Conservation (phyloP, 1,140 invertebrate species). For the Micrasema longulum region DNA sequence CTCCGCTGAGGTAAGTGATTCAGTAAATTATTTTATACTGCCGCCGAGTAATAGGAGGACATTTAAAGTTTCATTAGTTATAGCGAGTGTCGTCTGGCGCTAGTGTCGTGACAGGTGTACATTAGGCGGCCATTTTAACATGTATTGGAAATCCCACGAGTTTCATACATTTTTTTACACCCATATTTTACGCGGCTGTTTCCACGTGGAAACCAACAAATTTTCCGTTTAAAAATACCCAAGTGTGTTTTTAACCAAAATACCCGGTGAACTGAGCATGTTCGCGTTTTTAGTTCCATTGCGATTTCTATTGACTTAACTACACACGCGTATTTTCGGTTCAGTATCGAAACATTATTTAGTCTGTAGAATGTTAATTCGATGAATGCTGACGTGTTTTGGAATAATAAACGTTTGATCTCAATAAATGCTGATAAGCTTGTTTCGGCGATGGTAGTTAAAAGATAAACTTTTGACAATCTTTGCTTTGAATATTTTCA, state of each 20-base stretch:
- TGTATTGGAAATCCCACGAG: no score
- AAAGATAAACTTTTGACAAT: no score
- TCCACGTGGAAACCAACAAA: slow-evolving; percentile 13
- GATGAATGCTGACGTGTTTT: no score
- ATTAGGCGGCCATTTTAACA: slow-evolving; percentile 2
- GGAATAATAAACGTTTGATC: no score
- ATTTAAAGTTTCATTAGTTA: slow-evolving; percentile 37
- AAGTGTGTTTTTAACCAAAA: slow-evolving; percentile 16
- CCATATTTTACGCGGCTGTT: neutral
- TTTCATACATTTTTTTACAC: slow-evolving; percentile 15
- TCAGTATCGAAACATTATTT: no score
- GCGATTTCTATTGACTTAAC: slow-evolving; percentile 29
- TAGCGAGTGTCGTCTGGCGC: slow-evolving; percentile 30
- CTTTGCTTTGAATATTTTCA: no score
- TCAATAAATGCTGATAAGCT: no score
- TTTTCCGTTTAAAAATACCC: slow-evolving; percentile 8
- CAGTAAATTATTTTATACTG: slow-evolving; percentile 31
- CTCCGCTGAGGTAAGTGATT: slow-evolving; percentile 14
- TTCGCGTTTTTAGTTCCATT: neutral
- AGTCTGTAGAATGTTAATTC: no score
- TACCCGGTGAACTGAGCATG: neutral
- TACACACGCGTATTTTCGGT: no score
- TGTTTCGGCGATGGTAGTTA: no score
- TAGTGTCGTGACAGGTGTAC: slow-evolving; percentile 30
- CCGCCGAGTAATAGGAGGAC: slow-evolving; percentile 11